Base-by-base conservation (phyloP, 2,797 vertebrate species). In the Sphenodon punctatus region DNA sequence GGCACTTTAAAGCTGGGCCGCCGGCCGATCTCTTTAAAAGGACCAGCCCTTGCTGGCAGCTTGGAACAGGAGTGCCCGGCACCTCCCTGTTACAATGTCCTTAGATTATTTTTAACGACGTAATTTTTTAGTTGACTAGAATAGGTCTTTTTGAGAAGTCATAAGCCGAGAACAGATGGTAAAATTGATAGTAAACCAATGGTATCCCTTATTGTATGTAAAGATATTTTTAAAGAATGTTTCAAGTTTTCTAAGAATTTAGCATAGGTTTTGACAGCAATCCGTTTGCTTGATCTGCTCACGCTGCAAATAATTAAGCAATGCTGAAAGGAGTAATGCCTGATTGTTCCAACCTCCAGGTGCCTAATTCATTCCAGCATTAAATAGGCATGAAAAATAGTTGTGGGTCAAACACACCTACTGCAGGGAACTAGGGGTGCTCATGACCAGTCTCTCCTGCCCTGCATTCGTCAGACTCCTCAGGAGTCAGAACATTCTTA, bases 191-290 rank as follows among this genome's bases (percentile, higher is more conserved):
- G n/a, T n/a, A n/a, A n/a, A n/a, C n/a, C n/a, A n/a, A n/a, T n/a
- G n/a, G n/a, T n/a, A n/a, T n/a, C n/a, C n/a, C n/a, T n/a, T n/a
- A 82, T 61, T 86, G 71, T 49, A 58, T 74, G 87, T 92, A 89
- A 88, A 86, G 73, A 81, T 80, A 77, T 91, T 91, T 70, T 69
- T 43, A 82, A 89, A 86, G 70, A 86, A 88, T 88, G 80, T 81
- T 92, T 93, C 87, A 93, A 89, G 78, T 90, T 93, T 93, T 88
- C n/a, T n/a, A n/a, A n/a, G 34, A 8, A 68, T 86, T 89, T 93
- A 93, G 93, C 87, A 87, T 72, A 78, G 89, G 86, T 82, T 89
- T 81, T 88, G 82, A 89, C 75, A 88, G 82, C 45, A 86, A 55
- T 84, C 67, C 75, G 58, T 75, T 77, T 73, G 82, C 87, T 93